A percentile compares a stretch with the other conserved stretches of the same genome.
Evolutionary conservation across 2,888 invertebrate species (phyloP).

Genomic region (Drosophila stalkeri): DNA sequence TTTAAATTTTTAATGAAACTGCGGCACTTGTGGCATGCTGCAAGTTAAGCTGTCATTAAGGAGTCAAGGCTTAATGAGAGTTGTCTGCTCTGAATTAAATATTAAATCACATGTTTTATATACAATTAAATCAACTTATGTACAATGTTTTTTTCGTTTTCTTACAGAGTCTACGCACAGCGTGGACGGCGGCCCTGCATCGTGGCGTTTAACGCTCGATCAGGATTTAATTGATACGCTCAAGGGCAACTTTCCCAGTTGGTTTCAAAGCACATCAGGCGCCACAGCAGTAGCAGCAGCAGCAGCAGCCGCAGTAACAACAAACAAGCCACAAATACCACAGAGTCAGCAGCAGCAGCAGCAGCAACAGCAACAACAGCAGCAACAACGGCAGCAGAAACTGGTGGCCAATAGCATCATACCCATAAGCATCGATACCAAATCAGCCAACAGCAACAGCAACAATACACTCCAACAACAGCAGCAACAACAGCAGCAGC

Average conservation of each 20-base stretch:
- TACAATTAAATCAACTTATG: not conserved
- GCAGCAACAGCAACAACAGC: constrained; percentile 54
- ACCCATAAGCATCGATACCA: constrained; percentile 71
- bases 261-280: constrained; percentile 89
- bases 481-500: constrained; percentile 48
- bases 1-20: constrained; percentile 1
- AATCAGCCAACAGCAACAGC: constrained; percentile 61
- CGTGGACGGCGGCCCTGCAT: constrained; percentile 91
- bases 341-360: constrained; percentile 53
- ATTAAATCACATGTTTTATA: constrained; percentile 2
- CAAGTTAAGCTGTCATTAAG: not conserved
- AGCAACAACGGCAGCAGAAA: constrained; percentile 54
- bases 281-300: constrained; percentile 24
- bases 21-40: constrained; percentile 32
- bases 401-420: constrained; percentile 62
- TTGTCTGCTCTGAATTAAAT: not conserved
- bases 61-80: not conserved
- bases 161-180: constrained; percentile 91
- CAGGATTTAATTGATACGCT: constrained; percentile 96
- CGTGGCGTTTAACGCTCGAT: constrained; percentile 97
- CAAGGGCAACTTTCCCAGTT: constrained; percentile 96
- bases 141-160: constrained; percentile 16
- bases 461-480: constrained; percentile 77
- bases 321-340: constrained; percentile 73
- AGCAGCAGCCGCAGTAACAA: constrained; percentile 33